These are phyloP conservation scores for Drosophila macrospina DNA, from an alignment of 2,888 invertebrate genomes.

Conservation along the genomic window DNA sequence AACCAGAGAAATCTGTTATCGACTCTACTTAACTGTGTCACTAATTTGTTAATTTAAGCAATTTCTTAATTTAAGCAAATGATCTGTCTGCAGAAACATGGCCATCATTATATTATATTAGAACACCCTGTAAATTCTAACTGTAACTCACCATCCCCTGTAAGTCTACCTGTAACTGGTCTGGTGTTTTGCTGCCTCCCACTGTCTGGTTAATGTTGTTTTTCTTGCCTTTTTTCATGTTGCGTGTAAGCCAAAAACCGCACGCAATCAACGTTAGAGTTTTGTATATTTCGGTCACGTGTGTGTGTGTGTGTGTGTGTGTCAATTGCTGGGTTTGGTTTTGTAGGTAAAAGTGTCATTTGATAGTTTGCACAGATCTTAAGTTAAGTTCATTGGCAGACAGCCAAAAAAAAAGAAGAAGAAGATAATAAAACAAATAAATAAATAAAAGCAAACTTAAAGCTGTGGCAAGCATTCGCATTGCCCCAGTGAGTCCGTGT, in stretches of 20 bases:
- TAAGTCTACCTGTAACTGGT: conserved; percentile 27
- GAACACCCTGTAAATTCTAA: conserved; percentile 42
- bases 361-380: conserved; percentile 60
- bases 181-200: conserved; percentile 12
- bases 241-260: conserved; percentile 55
- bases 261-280: conserved; percentile 73
- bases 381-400: conserved; percentile 43
- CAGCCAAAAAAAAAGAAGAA: conserved; percentile 12
- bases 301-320: conserved; percentile 33
- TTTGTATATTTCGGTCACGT: conserved; percentile 77
- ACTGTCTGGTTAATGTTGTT: conserved; percentile 38
- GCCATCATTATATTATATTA: not conserved
- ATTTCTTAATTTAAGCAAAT: not conserved
- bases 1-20: too few species aligned
- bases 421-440: too few species aligned
- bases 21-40: too few species aligned
- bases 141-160: conserved; percentile 33
- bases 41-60: conserved; percentile 1
- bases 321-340: conserved; percentile 11
- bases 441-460: conserved; percentile 39
- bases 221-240: conserved; percentile 11
- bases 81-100: not conserved
- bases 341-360: conserved; percentile 70
- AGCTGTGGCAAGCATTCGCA: conserved; percentile 32
- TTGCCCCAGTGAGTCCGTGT: conserved; percentile 14